phyloP scores from a whole-genome alignment of 2,888 invertebrate species.

The Amblyjoppa proteus region DNA sequence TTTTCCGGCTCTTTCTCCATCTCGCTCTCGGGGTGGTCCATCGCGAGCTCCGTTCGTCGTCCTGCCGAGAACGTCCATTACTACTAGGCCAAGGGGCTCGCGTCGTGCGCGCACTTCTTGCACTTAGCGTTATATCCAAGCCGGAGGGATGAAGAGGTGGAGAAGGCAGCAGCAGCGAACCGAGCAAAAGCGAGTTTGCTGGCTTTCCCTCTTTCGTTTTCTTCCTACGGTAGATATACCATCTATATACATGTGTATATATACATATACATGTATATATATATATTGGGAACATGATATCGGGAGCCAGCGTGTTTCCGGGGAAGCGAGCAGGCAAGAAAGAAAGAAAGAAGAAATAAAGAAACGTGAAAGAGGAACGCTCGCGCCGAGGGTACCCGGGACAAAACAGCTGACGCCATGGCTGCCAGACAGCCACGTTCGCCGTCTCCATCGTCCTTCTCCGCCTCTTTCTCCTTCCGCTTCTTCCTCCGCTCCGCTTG shows the following conservation, averaged over 20 bases:
- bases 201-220: conserved; percentile 59
- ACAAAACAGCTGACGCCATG: conserved; percentile 84
- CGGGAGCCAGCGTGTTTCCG: conserved; percentile 62
- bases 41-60: conserved; percentile 37
- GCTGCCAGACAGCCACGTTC: conserved; percentile 75
- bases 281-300: conserved; percentile 64
- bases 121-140: conserved; percentile 65
- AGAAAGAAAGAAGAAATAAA: conserved; percentile 64
- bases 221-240: conserved; percentile 35
- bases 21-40: conserved; percentile 54
- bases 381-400: conserved; percentile 74
- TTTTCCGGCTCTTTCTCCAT: conserved; percentile 65
- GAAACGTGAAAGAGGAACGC: conserved; percentile 75
- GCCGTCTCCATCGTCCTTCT: conserved; percentile 66
- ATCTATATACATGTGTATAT: conserved; percentile 4
- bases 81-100: conserved; percentile 57
- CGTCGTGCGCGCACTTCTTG: conserved; percentile 64
- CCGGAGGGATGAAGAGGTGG: conserved; percentile 40
- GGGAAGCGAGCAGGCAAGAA: conserved; percentile 55
- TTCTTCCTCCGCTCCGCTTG: conserved; percentile 31
- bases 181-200: conserved; percentile 67
- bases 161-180: conserved; percentile 51
- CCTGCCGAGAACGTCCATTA: conserved; percentile 66
- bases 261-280: conserved; percentile 17
- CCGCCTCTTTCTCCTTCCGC: conserved; percentile 64